Evolutionary conservation across 2,888 invertebrate species (phyloP).

Genomic region (Taenaris catops): DNA sequence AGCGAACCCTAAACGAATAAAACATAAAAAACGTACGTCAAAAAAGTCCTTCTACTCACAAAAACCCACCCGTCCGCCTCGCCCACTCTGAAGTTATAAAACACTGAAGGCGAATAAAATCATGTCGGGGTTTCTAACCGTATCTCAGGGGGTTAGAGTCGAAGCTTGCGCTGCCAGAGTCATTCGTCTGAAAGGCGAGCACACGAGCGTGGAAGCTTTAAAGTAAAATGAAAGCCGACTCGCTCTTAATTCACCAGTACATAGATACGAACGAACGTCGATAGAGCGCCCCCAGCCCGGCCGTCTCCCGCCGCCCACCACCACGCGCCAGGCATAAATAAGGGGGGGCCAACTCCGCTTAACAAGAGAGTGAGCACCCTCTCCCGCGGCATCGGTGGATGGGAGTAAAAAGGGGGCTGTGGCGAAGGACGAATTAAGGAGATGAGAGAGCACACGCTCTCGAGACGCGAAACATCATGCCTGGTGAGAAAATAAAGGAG

Average conservation of each 20-base stretch:
- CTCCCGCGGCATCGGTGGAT: slow-evolving; percentile 54
- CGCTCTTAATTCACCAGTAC: slow-evolving; percentile 78
- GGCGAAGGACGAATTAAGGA: slow-evolving; percentile 80
- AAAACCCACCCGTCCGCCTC: slow-evolving; percentile 71
- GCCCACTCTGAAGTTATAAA: slow-evolving; percentile 71
- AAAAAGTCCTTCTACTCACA: slow-evolving; percentile 77
- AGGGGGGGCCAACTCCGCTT: slow-evolving; percentile 72
- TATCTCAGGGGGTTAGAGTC: slow-evolving; percentile 54
- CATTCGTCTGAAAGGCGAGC: slow-evolving; percentile 67
- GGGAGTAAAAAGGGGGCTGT: slow-evolving; percentile 73
- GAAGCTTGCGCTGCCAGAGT: slow-evolving; percentile 40
- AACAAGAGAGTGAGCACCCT: slow-evolving; percentile 69
- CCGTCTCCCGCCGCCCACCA: slow-evolving; percentile 39
- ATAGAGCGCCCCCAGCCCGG: slow-evolving; percentile 44
- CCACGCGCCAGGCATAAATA: slow-evolving; percentile 64
- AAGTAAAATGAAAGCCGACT: slow-evolving; percentile 78
- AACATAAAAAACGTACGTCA: slow-evolving; percentile 79
- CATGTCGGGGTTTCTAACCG: slow-evolving; percentile 46
- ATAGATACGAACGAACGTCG: slow-evolving; percentile 60
- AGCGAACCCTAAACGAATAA: slow-evolving; percentile 74
- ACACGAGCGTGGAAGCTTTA: slow-evolving; percentile 76
- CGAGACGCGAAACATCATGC: slow-evolving; percentile 68
- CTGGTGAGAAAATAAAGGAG: slow-evolving; percentile 62
- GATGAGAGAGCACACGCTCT: slow-evolving; percentile 78
- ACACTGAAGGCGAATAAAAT: slow-evolving; percentile 52